Percentiles rank a stretch among this genome's conserved stretches.
These are phyloP conservation scores for Mormyrus proboscirostris DNA, from an alignment of 2,797 vertebrate species.

Conservation along the genomic window DNA sequence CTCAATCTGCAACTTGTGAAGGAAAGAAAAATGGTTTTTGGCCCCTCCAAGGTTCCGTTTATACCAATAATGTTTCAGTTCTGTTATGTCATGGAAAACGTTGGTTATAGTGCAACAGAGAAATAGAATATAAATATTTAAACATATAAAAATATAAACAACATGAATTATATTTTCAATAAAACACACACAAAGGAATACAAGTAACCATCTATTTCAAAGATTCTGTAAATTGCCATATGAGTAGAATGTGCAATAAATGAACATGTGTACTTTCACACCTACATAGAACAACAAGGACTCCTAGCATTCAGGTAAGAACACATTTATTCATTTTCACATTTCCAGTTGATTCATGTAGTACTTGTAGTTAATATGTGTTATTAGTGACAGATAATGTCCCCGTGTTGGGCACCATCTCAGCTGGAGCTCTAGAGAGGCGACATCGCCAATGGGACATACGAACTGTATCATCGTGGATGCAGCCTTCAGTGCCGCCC, in stretches of 20 bases:
- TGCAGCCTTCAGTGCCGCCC: too few relatives aligned
- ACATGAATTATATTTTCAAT: not conserved
- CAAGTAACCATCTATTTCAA: not conserved
- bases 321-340: not conserved
- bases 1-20: not conserved
- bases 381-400: not conserved
- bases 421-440: too few relatives aligned
- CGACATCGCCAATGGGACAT: too few relatives aligned
- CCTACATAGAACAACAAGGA: not conserved
- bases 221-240: not conserved
- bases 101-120: not conserved
- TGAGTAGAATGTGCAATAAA: not conserved
- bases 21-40: not conserved
- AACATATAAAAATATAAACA: not conserved
- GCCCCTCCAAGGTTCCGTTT: not conserved
- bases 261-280: not conserved
- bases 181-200: not conserved
- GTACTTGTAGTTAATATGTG: not conserved
- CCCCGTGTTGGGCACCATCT: too few relatives aligned
- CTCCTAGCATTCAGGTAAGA: not conserved
- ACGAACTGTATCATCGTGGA: too few relatives aligned
- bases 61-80: not conserved
- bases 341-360: not conserved
- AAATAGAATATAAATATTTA: not conserved
- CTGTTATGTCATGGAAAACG: not conserved